Percentiles rank a stretch among this genome's conserved stretches.
These are phyloP conservation scores for Nomada flava DNA, from an alignment of 2,888 invertebrate genomes.

Conservation along the genomic window DNA sequence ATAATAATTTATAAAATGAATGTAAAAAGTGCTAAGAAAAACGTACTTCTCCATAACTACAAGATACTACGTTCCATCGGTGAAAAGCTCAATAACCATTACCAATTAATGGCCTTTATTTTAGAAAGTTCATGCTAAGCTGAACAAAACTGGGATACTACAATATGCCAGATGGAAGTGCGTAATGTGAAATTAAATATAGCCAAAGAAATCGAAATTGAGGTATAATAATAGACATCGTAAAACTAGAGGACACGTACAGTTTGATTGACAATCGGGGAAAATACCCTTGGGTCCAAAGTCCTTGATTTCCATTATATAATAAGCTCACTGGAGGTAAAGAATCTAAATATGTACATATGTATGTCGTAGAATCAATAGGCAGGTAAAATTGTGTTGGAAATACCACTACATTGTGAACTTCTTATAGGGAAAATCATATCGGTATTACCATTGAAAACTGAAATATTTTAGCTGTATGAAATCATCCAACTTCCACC, in stretches of 20 bases:
- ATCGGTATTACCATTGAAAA: no score
- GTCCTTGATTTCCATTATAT: neutral
- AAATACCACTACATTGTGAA: conserved; percentile 1
- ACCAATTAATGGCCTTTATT: no score
- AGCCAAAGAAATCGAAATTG: neutral
- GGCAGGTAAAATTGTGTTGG: neutral
- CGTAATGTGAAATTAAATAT: neutral
- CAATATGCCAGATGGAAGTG: neutral
- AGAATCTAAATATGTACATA: neutral
- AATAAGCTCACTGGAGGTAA: neutral
- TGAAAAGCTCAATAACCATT: no score
- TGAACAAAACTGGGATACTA: neutral
- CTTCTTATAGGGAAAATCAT: no score
- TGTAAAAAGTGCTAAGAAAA: no score
- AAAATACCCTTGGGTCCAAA: neutral
- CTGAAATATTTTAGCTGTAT: no score
- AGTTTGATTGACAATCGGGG: neutral
- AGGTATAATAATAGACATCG: neutral
- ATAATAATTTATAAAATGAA: neutral
- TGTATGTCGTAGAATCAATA: neutral
- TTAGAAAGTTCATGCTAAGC: neutral
- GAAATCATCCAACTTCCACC: no score
- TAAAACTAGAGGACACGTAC: neutral
- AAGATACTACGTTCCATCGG: no score
- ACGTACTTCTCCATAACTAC: no score